A percentile compares a stretch with the other conserved stretches of the same genome.
phyloP scores from a whole-genome alignment of 2,113 vertebrate species.

The Engystomops pustulosus region DNA sequence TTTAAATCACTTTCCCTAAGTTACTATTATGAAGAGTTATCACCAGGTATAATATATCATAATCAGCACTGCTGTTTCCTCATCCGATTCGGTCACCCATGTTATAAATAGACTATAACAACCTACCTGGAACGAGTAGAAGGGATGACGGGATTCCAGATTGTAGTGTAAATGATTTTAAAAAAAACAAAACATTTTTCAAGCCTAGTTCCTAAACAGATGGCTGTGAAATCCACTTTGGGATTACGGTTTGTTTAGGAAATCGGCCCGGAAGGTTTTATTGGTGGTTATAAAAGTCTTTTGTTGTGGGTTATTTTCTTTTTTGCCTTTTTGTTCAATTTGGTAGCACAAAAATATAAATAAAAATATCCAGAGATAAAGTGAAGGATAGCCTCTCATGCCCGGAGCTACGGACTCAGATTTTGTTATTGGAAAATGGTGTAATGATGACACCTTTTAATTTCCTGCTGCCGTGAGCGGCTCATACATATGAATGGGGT shows the following conservation, averaged over 20 bases:
- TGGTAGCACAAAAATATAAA: background rate
- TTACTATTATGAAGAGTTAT: too few relatives aligned
- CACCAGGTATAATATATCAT: too few relatives aligned
- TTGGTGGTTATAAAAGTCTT: background rate
- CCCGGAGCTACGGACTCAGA: background rate
- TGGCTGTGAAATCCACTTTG: background rate
- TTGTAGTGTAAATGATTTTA: background rate
- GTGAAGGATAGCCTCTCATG: background rate
- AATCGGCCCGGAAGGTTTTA: background rate
- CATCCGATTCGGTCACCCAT: background rate
- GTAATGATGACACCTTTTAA: too few relatives aligned
- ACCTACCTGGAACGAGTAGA: background rate
- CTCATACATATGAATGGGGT: too few relatives aligned
- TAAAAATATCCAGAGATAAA: background rate
- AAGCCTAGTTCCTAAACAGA: background rate
- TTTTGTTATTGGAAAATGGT: too few relatives aligned
- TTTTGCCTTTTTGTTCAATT: background rate
- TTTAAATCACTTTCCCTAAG: too few relatives aligned
- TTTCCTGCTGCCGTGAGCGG: too few relatives aligned
- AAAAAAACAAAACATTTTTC: background rate
- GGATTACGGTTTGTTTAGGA: constrained; percentile 12
- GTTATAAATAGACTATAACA: background rate
- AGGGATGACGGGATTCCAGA: too few relatives aligned
- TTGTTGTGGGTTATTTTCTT: background rate
- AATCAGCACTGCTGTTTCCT: background rate